phyloP scores from a whole-genome alignment of 2,888 invertebrate genomes.

The Lochmaea capreae region DNA sequence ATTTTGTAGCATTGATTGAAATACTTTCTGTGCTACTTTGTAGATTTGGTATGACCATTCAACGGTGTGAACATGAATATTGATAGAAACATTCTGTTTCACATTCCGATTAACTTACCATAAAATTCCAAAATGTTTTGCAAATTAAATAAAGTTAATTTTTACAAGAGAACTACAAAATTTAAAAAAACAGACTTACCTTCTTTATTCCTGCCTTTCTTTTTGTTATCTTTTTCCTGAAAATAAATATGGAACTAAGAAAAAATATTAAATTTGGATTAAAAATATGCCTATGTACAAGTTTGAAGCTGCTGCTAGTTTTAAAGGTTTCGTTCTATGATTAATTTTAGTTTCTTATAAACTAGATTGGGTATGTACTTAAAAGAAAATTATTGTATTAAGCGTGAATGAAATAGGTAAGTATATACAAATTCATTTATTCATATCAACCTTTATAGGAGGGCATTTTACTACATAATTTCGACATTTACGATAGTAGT shows the following conservation, averaged over 20 bases:
- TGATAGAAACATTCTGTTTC: conserved; percentile 37
- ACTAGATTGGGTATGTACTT: conserved; percentile 42
- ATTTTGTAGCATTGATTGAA: too few species aligned
- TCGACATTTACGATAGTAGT: too few species aligned
- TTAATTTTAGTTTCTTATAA: conserved; percentile 21
- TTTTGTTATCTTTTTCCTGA: conserved; percentile 87
- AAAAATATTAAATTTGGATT: conserved; percentile 22
- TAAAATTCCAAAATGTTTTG: conserved; percentile 57
- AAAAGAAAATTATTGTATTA: neutral
- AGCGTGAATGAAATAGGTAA: neutral
- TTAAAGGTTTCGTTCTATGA: conserved; percentile 34
- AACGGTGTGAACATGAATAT: conserved; percentile 37
- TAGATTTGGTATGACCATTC: conserved; percentile 44
- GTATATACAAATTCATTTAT: too few species aligned
- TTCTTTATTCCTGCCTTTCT: conserved; percentile 91
- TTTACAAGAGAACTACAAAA: conserved; percentile 46
- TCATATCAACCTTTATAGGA: too few species aligned
- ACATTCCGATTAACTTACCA: conserved; percentile 57
- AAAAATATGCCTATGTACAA: conserved; percentile 48
- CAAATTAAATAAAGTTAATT: conserved; percentile 57
- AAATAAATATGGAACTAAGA: conserved; percentile 58
- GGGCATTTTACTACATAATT: too few species aligned
- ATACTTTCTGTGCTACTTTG: conserved; percentile 32
- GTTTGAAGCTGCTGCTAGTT: conserved; percentile 43
- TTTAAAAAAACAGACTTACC: conserved; percentile 70